Conservation (phyloP, 2,797 vertebrate genomes). For the Saxicola maurus region DNA sequence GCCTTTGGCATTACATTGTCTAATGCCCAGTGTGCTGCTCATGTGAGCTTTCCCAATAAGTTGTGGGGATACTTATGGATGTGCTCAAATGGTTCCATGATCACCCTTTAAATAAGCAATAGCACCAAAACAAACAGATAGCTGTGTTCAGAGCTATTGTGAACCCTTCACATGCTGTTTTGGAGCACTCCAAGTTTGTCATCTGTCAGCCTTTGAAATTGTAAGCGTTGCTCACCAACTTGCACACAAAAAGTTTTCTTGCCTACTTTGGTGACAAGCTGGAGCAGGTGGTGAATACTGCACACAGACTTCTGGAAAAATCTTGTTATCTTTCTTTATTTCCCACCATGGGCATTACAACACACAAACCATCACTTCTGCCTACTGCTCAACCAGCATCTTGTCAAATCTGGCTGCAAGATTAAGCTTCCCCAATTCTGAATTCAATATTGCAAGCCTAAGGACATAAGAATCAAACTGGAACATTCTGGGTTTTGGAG, state of each 20-base stretch:
- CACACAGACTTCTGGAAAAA: constrained; percentile 32
- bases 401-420: constrained; percentile 75
- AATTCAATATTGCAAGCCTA: constrained; percentile 76
- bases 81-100: neutral
- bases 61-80: neutral
- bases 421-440: constrained; percentile 72
- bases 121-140: neutral
- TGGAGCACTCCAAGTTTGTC: neutral
- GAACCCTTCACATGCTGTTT: neutral
- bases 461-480: constrained; percentile 70
- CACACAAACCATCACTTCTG: constrained; percentile 59
- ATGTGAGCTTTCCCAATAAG: neutral
- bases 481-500: constrained; percentile 54
- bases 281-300: neutral
- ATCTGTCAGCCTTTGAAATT: neutral
- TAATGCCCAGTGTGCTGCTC: neutral
- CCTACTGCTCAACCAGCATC: constrained; percentile 58
- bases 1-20: neutral
- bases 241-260: neutral
- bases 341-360: constrained; percentile 45
- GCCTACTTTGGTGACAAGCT: neutral
- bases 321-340: constrained; percentile 34
- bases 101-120: constrained; percentile 3
- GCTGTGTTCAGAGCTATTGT: neutral
- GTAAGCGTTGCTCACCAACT: neutral